A percentile compares a stretch with the other conserved stretches of the same genome.
Evolutionary conservation across 2,113 vertebrate genomes (phyloP).

Genomic region (Chiloscyllium plagiosum): DNA sequence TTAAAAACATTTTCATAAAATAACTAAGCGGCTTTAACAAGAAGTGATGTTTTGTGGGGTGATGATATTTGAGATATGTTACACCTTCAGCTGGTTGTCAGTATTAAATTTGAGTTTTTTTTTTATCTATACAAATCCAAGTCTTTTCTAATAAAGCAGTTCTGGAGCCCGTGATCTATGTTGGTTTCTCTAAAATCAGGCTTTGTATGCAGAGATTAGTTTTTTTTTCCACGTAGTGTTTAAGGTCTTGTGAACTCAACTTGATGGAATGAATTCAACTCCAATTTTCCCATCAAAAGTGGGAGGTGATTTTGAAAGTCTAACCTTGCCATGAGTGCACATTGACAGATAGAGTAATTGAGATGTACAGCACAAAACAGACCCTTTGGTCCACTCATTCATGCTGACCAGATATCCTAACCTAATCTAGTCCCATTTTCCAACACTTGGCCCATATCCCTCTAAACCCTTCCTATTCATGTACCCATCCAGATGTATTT

Average conservation of each 20-base stretch:
- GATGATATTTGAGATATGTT: neutral
- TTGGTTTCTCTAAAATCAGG: neutral
- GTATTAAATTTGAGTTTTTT: neutral
- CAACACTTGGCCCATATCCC: no score
- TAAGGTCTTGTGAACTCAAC: neutral
- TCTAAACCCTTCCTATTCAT: no score
- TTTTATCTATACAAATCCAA: neutral
- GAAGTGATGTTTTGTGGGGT: neutral
- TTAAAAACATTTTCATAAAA: neutral
- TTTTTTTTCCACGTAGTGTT: neutral
- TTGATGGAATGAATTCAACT: neutral
- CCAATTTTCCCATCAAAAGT: neutral
- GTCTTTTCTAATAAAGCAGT: neutral
- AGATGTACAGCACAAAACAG: no score
- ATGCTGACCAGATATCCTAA: no score
- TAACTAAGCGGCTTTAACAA: neutral
- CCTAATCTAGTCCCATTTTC: no score
- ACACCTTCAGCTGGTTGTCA: neutral
- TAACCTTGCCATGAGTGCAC: no score
- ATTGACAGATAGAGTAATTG: no score
- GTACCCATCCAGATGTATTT: no score
- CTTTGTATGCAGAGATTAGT: neutral
- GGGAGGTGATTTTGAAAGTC: neutral
- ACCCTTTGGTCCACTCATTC: no score
- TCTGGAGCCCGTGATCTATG: neutral